phyloP scores from a whole-genome alignment of 2,113 vertebrate genomes.

The Colaptes auratus region DNA sequence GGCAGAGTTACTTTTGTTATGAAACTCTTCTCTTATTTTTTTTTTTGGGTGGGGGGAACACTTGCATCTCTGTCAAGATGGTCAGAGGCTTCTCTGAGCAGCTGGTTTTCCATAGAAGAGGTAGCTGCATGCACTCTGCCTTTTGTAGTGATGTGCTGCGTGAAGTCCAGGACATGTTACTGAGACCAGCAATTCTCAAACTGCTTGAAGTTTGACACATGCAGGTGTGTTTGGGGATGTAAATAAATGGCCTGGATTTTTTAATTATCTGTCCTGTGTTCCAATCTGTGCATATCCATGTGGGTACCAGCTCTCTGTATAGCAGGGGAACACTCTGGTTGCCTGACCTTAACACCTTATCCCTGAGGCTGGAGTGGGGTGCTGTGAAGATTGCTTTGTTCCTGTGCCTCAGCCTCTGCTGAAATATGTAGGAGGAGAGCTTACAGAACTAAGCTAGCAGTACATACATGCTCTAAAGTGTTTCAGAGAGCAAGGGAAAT shows the following conservation, averaged over 20 bases:
- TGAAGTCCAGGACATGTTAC: not conserved
- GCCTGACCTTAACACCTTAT: not conserved
- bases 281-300: not conserved
- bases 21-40: not conserved
- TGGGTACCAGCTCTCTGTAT: not conserved
- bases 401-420: not conserved
- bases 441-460: not conserved
- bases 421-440: not conserved
- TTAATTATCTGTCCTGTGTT: accelerated
- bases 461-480: accelerated
- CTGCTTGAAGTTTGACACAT: not conserved
- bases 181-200: not conserved
- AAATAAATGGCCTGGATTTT: not conserved
- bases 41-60: not conserved
- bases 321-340: not conserved
- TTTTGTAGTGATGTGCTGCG: not conserved
- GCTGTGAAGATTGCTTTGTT: not conserved
- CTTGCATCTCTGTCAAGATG: not conserved
- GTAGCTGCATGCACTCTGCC: not conserved
- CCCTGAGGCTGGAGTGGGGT: not conserved
- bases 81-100: not conserved
- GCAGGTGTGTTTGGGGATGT: not conserved
- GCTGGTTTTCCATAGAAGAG: not conserved
- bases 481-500: not conserved
- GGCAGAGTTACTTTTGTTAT: not conserved